phyloP scores from a whole-genome alignment of 1,140 invertebrate species.

The Pteromalus puparum region DNA sequence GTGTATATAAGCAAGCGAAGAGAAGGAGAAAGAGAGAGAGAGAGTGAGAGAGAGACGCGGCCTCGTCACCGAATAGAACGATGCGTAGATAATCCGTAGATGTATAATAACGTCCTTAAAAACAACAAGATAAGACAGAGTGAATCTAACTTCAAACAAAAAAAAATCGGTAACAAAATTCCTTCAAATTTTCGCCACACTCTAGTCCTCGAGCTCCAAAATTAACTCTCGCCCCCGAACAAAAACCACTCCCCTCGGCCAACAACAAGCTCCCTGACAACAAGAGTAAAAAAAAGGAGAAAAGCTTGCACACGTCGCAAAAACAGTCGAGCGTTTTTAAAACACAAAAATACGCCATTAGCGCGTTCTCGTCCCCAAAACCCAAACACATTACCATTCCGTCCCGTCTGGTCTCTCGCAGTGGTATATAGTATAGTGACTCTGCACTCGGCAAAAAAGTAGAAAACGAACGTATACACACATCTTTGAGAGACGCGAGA shows the following conservation, averaged over 20 bases:
- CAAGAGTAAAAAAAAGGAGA: neutral
- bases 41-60: neutral
- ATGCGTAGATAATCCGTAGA: too few relatives aligned
- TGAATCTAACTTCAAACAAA: too few relatives aligned
- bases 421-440: neutral
- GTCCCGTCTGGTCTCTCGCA: neutral
- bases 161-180: too few relatives aligned
- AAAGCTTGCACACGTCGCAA: neutral
- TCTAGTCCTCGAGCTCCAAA: too few relatives aligned
- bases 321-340: neutral
- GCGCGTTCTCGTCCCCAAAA: conserved; percentile 1
- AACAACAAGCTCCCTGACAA: neutral
- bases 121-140: too few relatives aligned
- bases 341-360: neutral
- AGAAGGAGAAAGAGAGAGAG: neutral
- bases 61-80: neutral
- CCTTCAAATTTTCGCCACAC: too few relatives aligned
- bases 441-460: neutral
- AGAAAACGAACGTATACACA: neutral
- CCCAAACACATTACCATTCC: conserved; percentile 3
- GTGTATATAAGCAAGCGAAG: neutral
- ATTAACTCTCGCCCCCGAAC: neutral
- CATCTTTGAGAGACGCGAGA: too few relatives aligned
- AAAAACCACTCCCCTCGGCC: neutral
- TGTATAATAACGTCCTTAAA: too few relatives aligned